A percentile compares a stretch with the other conserved stretches of the same genome.
Evolutionary conservation across 2,888 invertebrate species (phyloP).

Genomic region (Cheiracanthium punctorium): DNA sequence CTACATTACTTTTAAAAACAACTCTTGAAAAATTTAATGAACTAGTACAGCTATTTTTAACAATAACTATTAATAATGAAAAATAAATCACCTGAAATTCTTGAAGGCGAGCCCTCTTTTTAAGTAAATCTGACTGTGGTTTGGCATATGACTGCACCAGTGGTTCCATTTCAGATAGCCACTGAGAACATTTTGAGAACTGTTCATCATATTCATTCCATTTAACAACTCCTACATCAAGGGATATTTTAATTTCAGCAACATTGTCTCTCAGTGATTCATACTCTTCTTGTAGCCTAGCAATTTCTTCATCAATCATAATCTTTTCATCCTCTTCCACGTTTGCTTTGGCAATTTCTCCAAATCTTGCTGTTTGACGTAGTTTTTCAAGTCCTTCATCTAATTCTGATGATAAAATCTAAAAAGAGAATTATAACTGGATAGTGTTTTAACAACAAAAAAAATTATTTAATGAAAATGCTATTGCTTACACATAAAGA

Average conservation of each 20-base stretch:
- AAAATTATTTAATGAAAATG: no score
- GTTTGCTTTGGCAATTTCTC: conserved; percentile 87
- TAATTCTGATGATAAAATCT: conserved; percentile 87
- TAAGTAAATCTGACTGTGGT: conserved; percentile 90
- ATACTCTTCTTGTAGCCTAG: conserved; percentile 91
- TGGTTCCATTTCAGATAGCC: conserved; percentile 91
- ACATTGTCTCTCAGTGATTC: conserved; percentile 87
- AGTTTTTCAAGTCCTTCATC: conserved; percentile 89
- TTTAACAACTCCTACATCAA: conserved; percentile 92
- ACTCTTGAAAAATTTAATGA: no score
- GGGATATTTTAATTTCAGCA: conserved; percentile 85
- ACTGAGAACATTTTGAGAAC: conserved; percentile 90
- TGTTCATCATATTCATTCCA: conserved; percentile 97
- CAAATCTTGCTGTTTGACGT: conserved; percentile 80
- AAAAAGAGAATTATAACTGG: not conserved
- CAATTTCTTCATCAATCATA: conserved; percentile 93
- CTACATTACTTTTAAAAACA: no score
- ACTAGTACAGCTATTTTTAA: no score
- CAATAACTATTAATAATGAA: no score
- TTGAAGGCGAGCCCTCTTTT: conserved; percentile 92
- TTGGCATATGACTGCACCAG: conserved; percentile 93
- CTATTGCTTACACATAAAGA: no score
- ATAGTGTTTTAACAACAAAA: no score
- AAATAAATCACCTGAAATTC: conserved; percentile 85
- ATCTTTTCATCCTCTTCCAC: conserved; percentile 89